Conservation (phyloP, 2,797 vertebrate genomes). For the Garrulus glandarius region DNA sequence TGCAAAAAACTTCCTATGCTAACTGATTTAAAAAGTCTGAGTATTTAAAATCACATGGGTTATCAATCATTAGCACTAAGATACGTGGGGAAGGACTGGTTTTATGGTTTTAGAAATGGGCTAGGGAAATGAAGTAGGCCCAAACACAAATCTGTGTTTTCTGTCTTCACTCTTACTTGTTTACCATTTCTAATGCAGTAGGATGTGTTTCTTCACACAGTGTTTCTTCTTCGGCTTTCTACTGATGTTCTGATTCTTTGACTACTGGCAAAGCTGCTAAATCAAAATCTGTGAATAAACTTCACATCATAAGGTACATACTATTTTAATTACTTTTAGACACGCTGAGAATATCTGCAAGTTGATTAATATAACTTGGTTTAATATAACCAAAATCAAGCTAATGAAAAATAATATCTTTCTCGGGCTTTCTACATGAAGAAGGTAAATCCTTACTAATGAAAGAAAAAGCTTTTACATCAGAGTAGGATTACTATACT, state of each 20-base stretch:
- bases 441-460: not conserved
- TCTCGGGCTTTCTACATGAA: not conserved
- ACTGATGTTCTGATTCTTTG: not conserved
- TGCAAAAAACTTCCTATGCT: not conserved
- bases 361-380: not conserved
- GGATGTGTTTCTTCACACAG: not conserved
- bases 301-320: not conserved
- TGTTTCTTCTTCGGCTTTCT: not conserved
- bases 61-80: not conserved
- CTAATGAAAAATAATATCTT: not conserved
- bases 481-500: not conserved
- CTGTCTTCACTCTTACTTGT: not conserved
- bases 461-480: not conserved
- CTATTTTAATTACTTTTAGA: constrained; percentile 10
- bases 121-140: not conserved
- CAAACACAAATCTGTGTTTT: not conserved
- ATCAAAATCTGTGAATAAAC: not conserved
- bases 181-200: not conserved
- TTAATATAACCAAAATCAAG: not conserved
- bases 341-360: not conserved
- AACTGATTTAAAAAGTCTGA: not conserved
- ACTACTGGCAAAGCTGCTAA: not conserved
- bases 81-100: not conserved
- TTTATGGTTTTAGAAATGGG: not conserved
- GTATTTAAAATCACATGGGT: not conserved